These are phyloP conservation scores for Kuschelorhynchus macadamiae DNA, from an alignment of 2,888 invertebrate species.

Conservation along the genomic window DNA sequence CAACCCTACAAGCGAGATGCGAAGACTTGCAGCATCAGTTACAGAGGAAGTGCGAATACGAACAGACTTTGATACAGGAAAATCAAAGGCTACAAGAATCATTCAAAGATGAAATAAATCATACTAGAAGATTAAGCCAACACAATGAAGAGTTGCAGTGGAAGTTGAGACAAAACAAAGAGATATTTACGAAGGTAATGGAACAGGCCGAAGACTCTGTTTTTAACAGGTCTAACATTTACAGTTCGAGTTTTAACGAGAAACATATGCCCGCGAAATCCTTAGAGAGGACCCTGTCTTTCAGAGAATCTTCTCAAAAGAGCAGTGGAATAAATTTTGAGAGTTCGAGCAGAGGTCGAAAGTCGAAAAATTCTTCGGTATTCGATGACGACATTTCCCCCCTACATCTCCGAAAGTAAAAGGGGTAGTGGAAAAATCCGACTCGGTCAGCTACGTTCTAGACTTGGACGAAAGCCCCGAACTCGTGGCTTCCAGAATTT, in stretches of 20 bases:
- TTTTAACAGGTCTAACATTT: slow-evolving; percentile 59
- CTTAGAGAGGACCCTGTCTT: slow-evolving; percentile 62
- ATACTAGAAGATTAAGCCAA: slow-evolving; percentile 82
- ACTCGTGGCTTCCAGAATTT: slow-evolving; percentile 79
- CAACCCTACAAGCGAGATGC: slow-evolving; percentile 83
- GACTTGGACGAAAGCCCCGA: slow-evolving; percentile 84
- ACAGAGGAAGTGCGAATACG: slow-evolving; percentile 78
- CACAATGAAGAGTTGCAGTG: slow-evolving; percentile 92
- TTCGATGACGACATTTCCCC: slow-evolving; percentile 69
- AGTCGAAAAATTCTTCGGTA: slow-evolving; percentile 55
- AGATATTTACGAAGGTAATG: slow-evolving; percentile 72
- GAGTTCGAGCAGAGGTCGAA: slow-evolving; percentile 56
- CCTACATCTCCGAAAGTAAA: slow-evolving; percentile 84
- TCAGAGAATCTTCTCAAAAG: slow-evolving; percentile 60
- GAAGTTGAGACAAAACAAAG: slow-evolving; percentile 86
- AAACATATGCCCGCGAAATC: slow-evolving; percentile 58
- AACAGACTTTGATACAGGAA: slow-evolving; percentile 79
- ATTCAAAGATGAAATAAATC: slow-evolving; percentile 83
- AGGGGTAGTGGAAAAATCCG: slow-evolving; percentile 87
- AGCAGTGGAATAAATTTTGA: slow-evolving; percentile 55
- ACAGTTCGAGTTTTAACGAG: slow-evolving; percentile 63
- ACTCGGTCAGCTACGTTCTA: slow-evolving; percentile 89
- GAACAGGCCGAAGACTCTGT: slow-evolving; percentile 62
- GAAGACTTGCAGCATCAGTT: slow-evolving; percentile 88
- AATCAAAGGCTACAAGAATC: slow-evolving; percentile 82